A percentile compares a stretch with the other conserved stretches of the same genome.
Conservation (phyloP, 2,113 vertebrate genomes). For the Phocoena phocoena region DNA sequence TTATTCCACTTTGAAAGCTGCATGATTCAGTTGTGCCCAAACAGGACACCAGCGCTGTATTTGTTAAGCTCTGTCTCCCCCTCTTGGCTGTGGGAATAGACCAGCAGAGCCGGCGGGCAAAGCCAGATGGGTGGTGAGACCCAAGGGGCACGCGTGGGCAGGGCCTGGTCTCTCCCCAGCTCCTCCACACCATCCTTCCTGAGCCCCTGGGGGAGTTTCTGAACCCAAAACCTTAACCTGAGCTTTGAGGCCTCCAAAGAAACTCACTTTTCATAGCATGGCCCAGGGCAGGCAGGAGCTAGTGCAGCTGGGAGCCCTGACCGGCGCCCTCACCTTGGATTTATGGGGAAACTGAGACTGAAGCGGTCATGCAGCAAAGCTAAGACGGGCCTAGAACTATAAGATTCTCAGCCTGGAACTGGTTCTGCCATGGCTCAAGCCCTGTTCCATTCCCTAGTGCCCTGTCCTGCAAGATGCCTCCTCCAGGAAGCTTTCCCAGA, state of each 20-base stretch:
- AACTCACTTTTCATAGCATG: neutral
- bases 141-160: neutral
- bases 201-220: neutral
- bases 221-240: neutral
- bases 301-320: neutral
- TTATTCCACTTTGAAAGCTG: neutral
- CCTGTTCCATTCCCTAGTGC: neutral
- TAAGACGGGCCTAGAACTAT: neutral
- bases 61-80: slow-evolving; percentile 43
- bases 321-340: neutral
- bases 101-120: neutral
- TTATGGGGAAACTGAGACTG: neutral
- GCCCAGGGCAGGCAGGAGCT: neutral
- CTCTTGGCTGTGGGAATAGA: neutral
- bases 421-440: neutral
- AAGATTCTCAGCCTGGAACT: neutral
- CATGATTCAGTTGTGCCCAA: neutral
- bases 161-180: neutral
- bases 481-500: slow-evolving; percentile 11
- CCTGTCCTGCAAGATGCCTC: neutral
- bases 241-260: neutral
- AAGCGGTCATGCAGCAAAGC: neutral
- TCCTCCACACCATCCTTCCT: neutral
- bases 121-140: neutral
- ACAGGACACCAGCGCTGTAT: accelerated